Percentiles rank a stretch among this genome's conserved stretches.
Evolutionary conservation across 2,113 vertebrate species (phyloP).

Genomic region (Psophia crepitans): DNA sequence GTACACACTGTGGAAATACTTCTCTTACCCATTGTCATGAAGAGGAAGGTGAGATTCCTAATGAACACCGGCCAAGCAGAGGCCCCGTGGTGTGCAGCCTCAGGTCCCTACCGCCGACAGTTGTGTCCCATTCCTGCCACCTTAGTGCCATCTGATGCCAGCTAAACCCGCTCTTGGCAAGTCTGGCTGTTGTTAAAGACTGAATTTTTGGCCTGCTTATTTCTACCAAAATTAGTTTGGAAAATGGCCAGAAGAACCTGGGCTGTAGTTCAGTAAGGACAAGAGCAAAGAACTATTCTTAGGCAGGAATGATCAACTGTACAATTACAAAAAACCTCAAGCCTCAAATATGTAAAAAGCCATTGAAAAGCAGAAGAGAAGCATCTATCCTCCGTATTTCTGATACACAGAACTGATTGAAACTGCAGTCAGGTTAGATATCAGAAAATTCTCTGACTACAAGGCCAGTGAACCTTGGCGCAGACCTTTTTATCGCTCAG

Average conservation of each 20-base stretch:
- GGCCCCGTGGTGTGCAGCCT: neutral
- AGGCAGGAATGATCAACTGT: neutral
- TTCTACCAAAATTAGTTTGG: neutral
- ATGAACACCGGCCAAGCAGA: fast-evolving
- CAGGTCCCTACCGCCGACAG: neutral
- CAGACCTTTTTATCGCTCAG: no score
- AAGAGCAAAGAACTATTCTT: neutral
- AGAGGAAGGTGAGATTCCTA: neutral
- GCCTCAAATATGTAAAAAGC: no score
- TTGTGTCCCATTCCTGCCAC: neutral
- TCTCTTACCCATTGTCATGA: neutral
- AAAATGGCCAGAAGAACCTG: neutral
- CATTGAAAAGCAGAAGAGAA: no score
- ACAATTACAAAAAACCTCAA: neutral
- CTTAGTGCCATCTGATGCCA: neutral
- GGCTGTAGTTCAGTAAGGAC: neutral
- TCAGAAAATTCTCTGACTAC: no score
- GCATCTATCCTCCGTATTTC: no score
- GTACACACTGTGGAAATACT: neutral
- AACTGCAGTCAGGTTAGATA: no score
- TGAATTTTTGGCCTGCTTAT: neutral
- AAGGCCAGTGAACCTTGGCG: no score
- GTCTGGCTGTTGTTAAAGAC: no score
- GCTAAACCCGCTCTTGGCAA: neutral
- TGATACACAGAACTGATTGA: no score